phyloP scores from a whole-genome alignment of 2,797 vertebrate genomes.

The Toxotes lorentzi region DNA sequence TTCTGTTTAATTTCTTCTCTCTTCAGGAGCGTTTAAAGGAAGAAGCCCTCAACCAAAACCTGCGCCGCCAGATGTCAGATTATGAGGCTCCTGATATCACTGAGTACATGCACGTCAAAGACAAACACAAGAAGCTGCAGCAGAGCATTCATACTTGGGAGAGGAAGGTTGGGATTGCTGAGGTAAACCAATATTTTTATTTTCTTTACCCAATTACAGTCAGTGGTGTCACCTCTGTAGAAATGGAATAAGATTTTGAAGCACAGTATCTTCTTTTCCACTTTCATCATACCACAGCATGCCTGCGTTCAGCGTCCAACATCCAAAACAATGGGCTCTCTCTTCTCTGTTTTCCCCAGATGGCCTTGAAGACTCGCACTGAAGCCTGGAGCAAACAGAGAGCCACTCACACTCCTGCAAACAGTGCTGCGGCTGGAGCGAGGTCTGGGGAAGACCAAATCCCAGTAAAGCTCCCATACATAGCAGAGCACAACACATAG shows the following conservation, averaged over 20 bases:
- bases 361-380: constrained; percentile 51
- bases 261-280: background rate
- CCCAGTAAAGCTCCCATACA: constrained; percentile 61
- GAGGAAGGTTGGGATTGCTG: constrained; percentile 67
- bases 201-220: background rate
- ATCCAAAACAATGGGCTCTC: constrained; percentile 26
- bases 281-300: background rate
- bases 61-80: constrained; percentile 59
- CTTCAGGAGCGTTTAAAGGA: constrained; percentile 65
- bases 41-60: constrained; percentile 53
- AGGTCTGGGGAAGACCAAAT: background rate
- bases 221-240: background rate
- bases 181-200: constrained; percentile 56
- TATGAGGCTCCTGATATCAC: constrained; percentile 63
- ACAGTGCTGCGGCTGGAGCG: constrained; percentile 36
- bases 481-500: constrained; percentile 27
- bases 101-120: constrained; percentile 64
- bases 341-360: constrained; percentile 60
- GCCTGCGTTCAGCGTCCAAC: background rate
- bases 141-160: constrained; percentile 63
- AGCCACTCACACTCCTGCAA: constrained; percentile 34
- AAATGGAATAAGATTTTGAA: background rate
- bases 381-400: constrained; percentile 42
- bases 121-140: constrained; percentile 67
- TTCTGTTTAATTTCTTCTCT: background rate